These are phyloP conservation scores for Strix aluco DNA, from an alignment of 2,113 vertebrate genomes.

Conservation along the genomic window DNA sequence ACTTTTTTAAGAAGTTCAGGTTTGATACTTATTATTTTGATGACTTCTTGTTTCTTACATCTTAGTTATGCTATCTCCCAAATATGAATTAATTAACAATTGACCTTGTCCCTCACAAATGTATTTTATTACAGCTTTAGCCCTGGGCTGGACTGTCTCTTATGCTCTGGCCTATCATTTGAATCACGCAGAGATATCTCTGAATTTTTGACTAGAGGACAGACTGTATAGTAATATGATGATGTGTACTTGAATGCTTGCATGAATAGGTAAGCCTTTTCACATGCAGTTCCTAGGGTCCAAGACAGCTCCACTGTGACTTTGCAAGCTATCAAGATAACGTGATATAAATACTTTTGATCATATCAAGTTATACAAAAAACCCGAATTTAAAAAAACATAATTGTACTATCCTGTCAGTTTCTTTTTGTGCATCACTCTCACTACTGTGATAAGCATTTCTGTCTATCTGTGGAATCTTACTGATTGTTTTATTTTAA, in stretches of 20 bases:
- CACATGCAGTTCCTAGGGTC: neutral
- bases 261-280: neutral
- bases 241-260: neutral
- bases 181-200: neutral
- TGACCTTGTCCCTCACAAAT: neutral
- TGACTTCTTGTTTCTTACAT: neutral
- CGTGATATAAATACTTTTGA: neutral
- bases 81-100: neutral
- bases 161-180: neutral
- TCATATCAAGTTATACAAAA: neutral
- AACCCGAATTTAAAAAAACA: neutral
- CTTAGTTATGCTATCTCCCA: neutral
- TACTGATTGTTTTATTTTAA: neutral
- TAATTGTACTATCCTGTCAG: accelerated
- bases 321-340: neutral
- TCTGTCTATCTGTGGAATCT: neutral
- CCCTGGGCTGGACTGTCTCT: neutral
- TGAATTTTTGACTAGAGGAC: neutral
- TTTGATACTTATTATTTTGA: neutral
- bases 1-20: neutral
- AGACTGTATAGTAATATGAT: neutral
- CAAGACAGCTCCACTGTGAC: neutral
- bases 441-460: neutral
- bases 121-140: neutral
- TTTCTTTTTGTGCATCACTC: neutral